A percentile compares a stretch with the other conserved stretches of the same genome.
These are phyloP conservation scores for Cenopis cana DNA, from an alignment of 2,888 invertebrate species.

Conservation along the genomic window DNA sequence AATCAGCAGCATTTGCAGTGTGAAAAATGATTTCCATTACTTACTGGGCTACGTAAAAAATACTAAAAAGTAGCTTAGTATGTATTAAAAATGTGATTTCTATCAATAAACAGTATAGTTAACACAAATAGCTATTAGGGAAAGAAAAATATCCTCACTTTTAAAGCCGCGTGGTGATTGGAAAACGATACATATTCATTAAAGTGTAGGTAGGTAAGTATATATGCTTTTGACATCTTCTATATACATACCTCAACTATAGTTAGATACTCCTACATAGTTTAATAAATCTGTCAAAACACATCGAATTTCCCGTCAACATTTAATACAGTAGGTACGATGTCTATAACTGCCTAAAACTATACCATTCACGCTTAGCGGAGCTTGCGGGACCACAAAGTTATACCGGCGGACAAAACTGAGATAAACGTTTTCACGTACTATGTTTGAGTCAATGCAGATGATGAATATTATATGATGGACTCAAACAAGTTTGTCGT, in stretches of 20 bases:
- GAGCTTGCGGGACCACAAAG: constrained; percentile 20
- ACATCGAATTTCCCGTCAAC: constrained; percentile 7
- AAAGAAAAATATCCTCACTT: no score
- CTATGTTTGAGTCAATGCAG: neutral
- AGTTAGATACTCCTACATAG: neutral
- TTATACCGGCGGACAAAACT: constrained; percentile 12
- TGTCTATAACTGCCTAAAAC: constrained; percentile 25
- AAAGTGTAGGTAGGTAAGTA: no score
- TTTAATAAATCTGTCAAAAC: constrained; percentile 8
- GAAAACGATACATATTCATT: no score
- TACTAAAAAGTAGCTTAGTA: no score
- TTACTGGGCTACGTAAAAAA: no score
- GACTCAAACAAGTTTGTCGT: constrained; percentile 16
- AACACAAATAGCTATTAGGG: no score
- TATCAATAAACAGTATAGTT: no score
- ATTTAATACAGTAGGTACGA: neutral
- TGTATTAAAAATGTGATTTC: no score
- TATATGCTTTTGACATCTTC: neutral
- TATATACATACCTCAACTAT: neutral
- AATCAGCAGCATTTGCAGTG: no score
- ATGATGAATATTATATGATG: constrained; percentile 15
- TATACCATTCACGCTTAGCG: constrained; percentile 35
- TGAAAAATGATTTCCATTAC: no score
- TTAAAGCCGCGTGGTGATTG: no score
- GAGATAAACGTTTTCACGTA: constrained; percentile 7